Evolutionary conservation across 35 echinoderm and acorn worm species (phyloP), one percentile per base, ranked within the genome.

Genomic region (Lytechinus variegatus): DNA sequence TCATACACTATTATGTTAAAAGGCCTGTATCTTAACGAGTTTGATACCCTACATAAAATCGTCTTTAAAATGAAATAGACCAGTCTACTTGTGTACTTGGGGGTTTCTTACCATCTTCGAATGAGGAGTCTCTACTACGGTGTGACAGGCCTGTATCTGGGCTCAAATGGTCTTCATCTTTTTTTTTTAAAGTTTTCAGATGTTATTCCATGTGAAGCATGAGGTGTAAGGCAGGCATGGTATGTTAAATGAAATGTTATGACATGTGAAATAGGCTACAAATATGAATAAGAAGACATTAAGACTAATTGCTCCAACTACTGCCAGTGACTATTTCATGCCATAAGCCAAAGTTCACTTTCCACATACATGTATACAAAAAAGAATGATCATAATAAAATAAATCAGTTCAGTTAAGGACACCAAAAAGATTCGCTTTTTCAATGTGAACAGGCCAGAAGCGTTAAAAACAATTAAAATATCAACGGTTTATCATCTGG

Each of bases 41-140:
- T 9, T 56, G 55, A 8, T 56, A 56, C 55, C 8, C 11, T 56
- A 56, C 55, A 8, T 56, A 56, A 56, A 56, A 16, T 71, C 61
- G 3, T 60, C 10, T 9, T 60, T 12, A 60, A 58, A 58, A 66
- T 1, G 54, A 54, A 55, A 6, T 52, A 53, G 86, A 95, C 57
- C 55, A n/a, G 51, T 87, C 53, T 54, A 54, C 27, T 90, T 86
- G 13, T 27, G 27, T 8, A 52, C 27, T 61, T 29, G 95, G 95
- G 71, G 19, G 19, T 8, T 89, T 89, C 54, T 94, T 94, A 56
- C 10, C 54, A 94, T 14, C 61, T 33, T 94, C 56, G 44, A 94
- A 94, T 27, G 87, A 89, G 87, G 87, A 89, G 28, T 89, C 87
- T 29, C 87, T 89, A 89, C 87, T 89, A 89, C 27, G 28, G 19